Evolutionary conservation across 2,797 vertebrate species (phyloP).

Genomic region (Galagoides demidoff): DNA sequence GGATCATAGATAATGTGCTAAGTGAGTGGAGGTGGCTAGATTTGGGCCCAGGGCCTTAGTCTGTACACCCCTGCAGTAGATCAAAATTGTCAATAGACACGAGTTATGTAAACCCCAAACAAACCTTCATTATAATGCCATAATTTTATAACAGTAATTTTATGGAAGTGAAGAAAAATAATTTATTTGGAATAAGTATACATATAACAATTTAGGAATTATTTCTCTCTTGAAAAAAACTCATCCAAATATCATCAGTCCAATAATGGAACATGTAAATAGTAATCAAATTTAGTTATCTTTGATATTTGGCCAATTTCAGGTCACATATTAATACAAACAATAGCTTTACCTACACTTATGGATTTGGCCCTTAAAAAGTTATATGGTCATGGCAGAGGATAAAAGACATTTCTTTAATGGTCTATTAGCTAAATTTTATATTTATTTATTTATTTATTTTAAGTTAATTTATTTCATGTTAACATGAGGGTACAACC

Average conservation of each 20-base stretch:
- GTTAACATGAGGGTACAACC: no score
- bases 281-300: neutral
- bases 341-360: neutral
- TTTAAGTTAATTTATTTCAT: no score
- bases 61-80: neutral
- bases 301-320: conserved; percentile 43
- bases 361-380: neutral
- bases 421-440: neutral
- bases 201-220: neutral
- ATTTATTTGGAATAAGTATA: neutral
- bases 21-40: neutral
- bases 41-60: neutral
- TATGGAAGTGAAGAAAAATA: neutral
- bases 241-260: neutral
- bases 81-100: neutral
- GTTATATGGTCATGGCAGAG: neutral
- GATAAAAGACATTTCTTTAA: neutral
- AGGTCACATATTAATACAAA: neutral
- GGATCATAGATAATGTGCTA: neutral
- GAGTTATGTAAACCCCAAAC: neutral
- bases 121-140: neutral
- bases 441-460: no score
- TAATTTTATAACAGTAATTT: neutral
- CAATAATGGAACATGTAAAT: neutral
- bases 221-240: neutral